A percentile compares a stretch with the other conserved stretches of the same genome.
phyloP scores from a whole-genome alignment of 2,113 vertebrate genomes.

The Trogon melanurus region DNA sequence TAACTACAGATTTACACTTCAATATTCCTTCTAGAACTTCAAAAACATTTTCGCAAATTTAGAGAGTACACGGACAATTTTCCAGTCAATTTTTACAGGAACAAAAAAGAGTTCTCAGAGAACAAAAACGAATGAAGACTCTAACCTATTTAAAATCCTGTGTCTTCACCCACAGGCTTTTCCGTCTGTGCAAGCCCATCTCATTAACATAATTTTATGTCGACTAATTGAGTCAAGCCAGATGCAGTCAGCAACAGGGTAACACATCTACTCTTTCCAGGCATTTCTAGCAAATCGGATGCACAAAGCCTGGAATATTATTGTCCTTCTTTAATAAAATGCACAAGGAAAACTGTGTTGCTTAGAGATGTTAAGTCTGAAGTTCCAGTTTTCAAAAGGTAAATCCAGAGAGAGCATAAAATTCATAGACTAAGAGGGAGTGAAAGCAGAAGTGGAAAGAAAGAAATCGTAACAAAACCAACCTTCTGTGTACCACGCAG shows the following conservation, averaged over 20 bases:
- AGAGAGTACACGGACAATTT: neutral
- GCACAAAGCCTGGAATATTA: neutral
- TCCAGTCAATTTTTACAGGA: neutral
- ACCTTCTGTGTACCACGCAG: neutral
- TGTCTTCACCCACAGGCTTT: neutral
- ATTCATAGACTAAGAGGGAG: neutral
- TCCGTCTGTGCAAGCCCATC: neutral
- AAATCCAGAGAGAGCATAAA: neutral
- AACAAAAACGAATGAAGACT: neutral
- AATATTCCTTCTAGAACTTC: neutral
- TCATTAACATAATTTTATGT: conserved; percentile 29
- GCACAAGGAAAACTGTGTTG: neutral
- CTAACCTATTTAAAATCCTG: neutral
- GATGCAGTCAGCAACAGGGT: neutral
- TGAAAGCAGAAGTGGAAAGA: neutral
- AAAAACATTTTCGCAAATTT: neutral
- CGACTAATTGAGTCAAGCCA: conserved; percentile 37
- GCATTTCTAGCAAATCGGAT: neutral
- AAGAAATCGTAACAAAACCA: neutral
- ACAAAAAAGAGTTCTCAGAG: neutral
- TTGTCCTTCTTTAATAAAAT: conserved; percentile 6
- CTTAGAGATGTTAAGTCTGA: neutral
- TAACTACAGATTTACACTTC: neutral
- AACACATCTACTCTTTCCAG: neutral
- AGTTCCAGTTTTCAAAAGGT: neutral